Percentiles rank a stretch among this genome's conserved stretches.
These are phyloP conservation scores for Graphium colonna DNA, from an alignment of 2,888 invertebrate genomes.

Conservation along the genomic window DNA sequence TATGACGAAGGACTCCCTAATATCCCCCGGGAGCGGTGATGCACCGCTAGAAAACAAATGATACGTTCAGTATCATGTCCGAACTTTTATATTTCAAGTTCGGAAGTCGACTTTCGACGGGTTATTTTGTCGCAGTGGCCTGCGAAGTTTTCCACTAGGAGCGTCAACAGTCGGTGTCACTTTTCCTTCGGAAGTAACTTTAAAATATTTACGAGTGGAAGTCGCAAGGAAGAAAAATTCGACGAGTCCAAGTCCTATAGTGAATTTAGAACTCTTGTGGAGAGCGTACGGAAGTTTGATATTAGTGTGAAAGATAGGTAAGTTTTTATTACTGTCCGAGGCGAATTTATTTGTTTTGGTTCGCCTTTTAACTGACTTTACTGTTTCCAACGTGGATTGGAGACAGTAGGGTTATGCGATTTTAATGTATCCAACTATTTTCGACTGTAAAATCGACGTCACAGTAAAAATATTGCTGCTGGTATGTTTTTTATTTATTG, in stretches of 20 bases:
- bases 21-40: slow-evolving; percentile 31
- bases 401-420: slow-evolving; percentile 15
- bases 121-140: slow-evolving; percentile 67
- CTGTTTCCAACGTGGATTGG: background rate
- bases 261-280: slow-evolving; percentile 67
- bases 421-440: background rate
- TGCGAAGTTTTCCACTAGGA: slow-evolving; percentile 50
- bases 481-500: background rate
- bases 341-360: slow-evolving; percentile 57
- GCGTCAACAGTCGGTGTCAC: slow-evolving; percentile 73
- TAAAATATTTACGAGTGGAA: slow-evolving; percentile 77
- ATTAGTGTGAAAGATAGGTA: slow-evolving; percentile 43
- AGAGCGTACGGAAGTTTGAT: slow-evolving; percentile 57
- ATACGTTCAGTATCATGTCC: slow-evolving; percentile 47
- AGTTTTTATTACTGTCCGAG: slow-evolving; percentile 47
- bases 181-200: slow-evolving; percentile 69
- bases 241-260: slow-evolving; percentile 48
- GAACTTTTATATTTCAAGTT: slow-evolving; percentile 74
- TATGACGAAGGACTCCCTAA: slow-evolving; percentile 35
- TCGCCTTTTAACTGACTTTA: slow-evolving; percentile 36
- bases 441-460: background rate
- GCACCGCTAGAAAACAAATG: slow-evolving; percentile 51
- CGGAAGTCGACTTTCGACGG: slow-evolving; percentile 54
- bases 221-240: slow-evolving; percentile 60
- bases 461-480: background rate